Conservation (phyloP, 2,888 invertebrate genomes). For the Synergus laeviventris region DNA sequence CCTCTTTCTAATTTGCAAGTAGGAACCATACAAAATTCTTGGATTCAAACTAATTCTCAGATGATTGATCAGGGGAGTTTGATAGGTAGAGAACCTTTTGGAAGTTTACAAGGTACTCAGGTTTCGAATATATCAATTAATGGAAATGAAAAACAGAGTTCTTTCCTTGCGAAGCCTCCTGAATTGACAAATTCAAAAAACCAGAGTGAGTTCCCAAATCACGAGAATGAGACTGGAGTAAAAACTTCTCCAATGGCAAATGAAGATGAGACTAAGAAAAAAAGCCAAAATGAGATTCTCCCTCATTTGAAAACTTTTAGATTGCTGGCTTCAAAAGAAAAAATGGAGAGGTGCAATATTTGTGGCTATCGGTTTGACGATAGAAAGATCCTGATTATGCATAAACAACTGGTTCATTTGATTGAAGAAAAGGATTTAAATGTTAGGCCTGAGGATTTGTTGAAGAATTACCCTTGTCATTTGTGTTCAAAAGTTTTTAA, state of each 20-base stretch:
- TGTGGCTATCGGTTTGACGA: slow-evolving; percentile 86
- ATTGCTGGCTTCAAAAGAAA: slow-evolving; percentile 72
- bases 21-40: not conserved
- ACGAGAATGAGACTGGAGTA: slow-evolving; percentile 3
- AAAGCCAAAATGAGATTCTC: slow-evolving; percentile 23
- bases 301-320: slow-evolving; percentile 57
- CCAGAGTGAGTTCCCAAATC: not conserved
- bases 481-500: slow-evolving; percentile 88
- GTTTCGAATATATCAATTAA: not conserved
- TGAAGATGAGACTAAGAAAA: slow-evolving; percentile 6
- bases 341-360: slow-evolving; percentile 80
- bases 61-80: not conserved
- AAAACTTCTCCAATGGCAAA: not conserved
- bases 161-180: not conserved
- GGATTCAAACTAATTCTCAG: not conserved
- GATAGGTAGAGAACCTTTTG: not conserved
- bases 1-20: slow-evolving; percentile 11
- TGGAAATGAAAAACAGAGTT: not conserved
- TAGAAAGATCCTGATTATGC: slow-evolving; percentile 84
- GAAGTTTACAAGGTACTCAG: not conserved
- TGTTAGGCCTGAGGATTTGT: slow-evolving; percentile 67
- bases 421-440: slow-evolving; percentile 61
- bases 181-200: slow-evolving; percentile 19
- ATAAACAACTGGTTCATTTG: slow-evolving; percentile 83
- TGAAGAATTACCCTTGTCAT: slow-evolving; percentile 83